Conservation (phyloP, 2,113 vertebrate genomes). For the Vicugna pacos region DNA sequence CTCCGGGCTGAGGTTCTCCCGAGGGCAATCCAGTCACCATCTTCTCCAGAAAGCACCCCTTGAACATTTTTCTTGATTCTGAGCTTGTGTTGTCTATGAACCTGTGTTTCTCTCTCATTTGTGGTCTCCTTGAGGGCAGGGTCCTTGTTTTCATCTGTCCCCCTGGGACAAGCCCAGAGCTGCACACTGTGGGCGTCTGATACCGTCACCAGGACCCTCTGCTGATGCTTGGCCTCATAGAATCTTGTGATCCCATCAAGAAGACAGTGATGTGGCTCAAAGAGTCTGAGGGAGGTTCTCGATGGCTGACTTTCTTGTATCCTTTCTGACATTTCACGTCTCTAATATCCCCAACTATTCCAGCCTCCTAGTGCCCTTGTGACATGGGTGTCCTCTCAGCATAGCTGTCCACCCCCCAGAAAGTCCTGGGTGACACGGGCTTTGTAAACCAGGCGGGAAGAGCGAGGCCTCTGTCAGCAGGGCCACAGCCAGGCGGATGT, state of each 20-base stretch:
- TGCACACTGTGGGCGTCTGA: no score
- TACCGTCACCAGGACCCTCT: not conserved
- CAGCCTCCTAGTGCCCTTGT: not conserved
- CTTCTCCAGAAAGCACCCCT: not conserved
- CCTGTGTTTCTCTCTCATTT: not conserved
- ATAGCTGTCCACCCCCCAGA: not conserved
- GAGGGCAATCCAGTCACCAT: fast-evolving
- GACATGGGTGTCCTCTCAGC: not conserved
- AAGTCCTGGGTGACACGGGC: not conserved
- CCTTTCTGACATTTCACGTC: not conserved
- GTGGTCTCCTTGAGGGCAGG: not conserved
- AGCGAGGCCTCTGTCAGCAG: not conserved
- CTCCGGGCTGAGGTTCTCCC: not conserved
- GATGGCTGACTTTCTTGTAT: not conserved
- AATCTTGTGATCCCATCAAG: not conserved
- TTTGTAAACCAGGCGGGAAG: not conserved
- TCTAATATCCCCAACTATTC: not conserved
- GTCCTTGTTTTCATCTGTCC: not conserved
- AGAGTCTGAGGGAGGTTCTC: not conserved
- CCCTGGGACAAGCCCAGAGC: not conserved
- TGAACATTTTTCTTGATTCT: not conserved
- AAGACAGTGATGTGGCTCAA: not conserved
- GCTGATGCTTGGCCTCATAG: not conserved
- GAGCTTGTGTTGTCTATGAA: not conserved
- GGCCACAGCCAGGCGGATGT: not conserved